phyloP scores from a whole-genome alignment of 2,797 vertebrate genomes.

The Sarcophilus harrisii region DNA sequence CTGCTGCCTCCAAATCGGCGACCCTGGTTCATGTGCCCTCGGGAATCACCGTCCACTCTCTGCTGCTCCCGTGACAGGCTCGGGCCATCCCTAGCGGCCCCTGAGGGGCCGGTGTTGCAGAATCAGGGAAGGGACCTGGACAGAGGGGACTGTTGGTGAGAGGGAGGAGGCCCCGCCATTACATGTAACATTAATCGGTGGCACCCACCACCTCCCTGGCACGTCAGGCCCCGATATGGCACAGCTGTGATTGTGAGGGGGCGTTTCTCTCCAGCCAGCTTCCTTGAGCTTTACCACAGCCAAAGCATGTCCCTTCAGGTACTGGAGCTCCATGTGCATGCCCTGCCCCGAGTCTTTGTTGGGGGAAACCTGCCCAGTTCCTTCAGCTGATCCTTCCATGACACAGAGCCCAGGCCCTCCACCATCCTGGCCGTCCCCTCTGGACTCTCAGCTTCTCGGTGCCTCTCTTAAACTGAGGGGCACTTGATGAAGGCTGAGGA shows the following conservation, averaged over 20 bases:
- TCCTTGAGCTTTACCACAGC: too few species aligned
- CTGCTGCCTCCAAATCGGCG: background rate
- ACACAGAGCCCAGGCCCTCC: background rate
- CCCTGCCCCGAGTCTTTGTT: too few species aligned
- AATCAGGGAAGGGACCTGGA: background rate
- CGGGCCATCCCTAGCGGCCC: background rate
- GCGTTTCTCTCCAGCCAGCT: too few species aligned
- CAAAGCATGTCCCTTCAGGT: background rate
- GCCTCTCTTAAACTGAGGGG: background rate
- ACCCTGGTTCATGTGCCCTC: background rate
- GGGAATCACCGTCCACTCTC: background rate
- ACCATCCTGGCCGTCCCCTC: background rate
- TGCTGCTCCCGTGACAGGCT: background rate
- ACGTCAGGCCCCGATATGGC: fast-evolving
- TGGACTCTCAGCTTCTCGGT: background rate
- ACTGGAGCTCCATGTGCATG: too few species aligned
- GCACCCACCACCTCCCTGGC: background rate
- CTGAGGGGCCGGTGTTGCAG: background rate
- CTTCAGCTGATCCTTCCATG: background rate
- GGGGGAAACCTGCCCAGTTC: background rate
- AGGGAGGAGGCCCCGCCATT: background rate
- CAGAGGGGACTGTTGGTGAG: background rate
- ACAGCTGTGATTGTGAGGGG: background rate
- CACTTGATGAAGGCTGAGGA: background rate
- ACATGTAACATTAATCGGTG: background rate